Conservation (phyloP, 2,113 vertebrate genomes). For the Xiphophorus couchianus region DNA sequence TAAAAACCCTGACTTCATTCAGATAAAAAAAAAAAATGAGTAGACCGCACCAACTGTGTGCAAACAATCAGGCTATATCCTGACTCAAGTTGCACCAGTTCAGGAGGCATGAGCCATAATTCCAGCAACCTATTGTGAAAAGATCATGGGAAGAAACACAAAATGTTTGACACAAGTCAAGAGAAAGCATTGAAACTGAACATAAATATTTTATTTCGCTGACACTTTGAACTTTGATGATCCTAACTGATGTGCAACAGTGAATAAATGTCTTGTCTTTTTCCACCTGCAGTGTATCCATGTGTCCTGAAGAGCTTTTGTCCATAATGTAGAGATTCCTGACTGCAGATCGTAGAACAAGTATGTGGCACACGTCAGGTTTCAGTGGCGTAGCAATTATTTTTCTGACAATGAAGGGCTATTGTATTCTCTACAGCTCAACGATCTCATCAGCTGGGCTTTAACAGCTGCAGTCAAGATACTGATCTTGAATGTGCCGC, state of each 20-base stretch:
- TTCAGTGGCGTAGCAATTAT: slow-evolving; percentile 34
- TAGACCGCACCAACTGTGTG: no score
- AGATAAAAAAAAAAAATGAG: no score
- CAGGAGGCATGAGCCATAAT: no score
- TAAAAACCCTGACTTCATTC: no score
- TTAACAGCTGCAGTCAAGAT: slow-evolving; percentile 30
- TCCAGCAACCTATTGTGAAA: no score
- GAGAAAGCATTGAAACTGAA: neutral
- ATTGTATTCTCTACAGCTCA: slow-evolving; percentile 47
- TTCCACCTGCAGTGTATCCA: neutral
- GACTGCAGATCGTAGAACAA: slow-evolving; percentile 1
- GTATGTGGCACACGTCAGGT: slow-evolving; percentile 8
- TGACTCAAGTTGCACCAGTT: no score
- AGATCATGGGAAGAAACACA: neutral
- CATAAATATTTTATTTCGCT: neutral
- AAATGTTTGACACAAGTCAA: neutral
- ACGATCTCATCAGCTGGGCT: slow-evolving; percentile 53
- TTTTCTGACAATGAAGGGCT: slow-evolving; percentile 42
- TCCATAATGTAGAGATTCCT: slow-evolving; percentile 4
- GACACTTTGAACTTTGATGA: neutral
- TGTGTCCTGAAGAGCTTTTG: neutral
- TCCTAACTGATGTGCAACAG: neutral
- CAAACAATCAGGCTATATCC: no score
- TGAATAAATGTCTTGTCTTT: no score
- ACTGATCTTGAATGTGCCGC: slow-evolving; percentile 39